phyloP scores from a whole-genome alignment of 2,888 invertebrate genomes.

The Hirudinaria manillensis region DNA sequence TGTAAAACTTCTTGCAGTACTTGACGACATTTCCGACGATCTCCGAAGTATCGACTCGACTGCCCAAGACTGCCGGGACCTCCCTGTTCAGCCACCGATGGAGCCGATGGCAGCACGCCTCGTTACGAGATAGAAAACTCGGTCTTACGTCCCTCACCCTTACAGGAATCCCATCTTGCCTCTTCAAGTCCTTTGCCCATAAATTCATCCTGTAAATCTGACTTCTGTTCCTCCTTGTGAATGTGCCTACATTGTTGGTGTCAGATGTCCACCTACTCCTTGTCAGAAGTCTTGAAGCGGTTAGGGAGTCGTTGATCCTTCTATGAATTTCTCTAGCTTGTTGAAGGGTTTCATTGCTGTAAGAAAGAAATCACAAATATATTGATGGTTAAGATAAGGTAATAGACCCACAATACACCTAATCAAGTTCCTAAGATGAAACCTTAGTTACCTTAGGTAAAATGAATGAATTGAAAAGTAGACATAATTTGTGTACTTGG shows the following conservation, averaged over 20 bases:
- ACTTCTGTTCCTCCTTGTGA: neutral
- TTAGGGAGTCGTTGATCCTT: too few relatives aligned
- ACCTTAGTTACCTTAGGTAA: too few relatives aligned
- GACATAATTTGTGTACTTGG: too few relatives aligned
- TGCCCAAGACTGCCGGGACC: neutral
- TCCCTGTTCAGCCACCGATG: neutral
- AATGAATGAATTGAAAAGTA: too few relatives aligned
- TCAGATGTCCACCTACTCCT: neutral
- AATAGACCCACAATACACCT: too few relatives aligned
- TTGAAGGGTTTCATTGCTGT: too few relatives aligned
- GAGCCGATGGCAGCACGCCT: conserved; percentile 3
- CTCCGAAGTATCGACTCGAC: neutral
- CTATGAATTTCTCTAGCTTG: too few relatives aligned
- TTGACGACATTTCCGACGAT: neutral
- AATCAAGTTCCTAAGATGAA: too few relatives aligned
- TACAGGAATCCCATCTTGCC: neutral
- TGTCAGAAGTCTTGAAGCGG: neutral
- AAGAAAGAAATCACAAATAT: too few relatives aligned
- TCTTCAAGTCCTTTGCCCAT: neutral
- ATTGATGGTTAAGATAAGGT: too few relatives aligned
- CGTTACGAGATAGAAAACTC: neutral
- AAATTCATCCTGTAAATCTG: conserved; percentile 3
- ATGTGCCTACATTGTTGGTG: neutral
- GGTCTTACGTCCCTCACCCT: neutral
- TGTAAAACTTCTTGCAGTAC: neutral